Base-by-base conservation (phyloP, 2,113 vertebrate genomes). In the Gasterosteus nipponicus region DNA sequence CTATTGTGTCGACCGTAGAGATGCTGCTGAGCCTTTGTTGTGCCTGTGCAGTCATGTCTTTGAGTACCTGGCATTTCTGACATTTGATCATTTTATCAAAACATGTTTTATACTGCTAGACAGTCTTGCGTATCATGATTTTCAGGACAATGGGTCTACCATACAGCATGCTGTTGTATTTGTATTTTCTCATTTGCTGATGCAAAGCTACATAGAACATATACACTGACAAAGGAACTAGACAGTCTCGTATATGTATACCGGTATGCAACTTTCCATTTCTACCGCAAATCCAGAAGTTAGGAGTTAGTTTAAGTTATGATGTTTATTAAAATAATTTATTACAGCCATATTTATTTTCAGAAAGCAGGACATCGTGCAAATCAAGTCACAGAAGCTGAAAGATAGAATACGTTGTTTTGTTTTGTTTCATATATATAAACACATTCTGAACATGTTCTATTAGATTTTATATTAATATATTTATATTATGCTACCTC, bases 41-140 rank as follows among this genome's bases (percentile, higher is more conserved):
- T 64, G 31, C 3, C 44, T 71, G 57, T 74, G 69, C 68, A 49
- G 64, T 72, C 76, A 18, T 71, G 56, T 73, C 57, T 77, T 78
- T 75, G 26, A 63, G 46, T 33, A 47, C 49, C 16, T 44, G 38
- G 42, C 42, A 47, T 74, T 7, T 49, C 69, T 71, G 56, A 77
- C 63, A 78, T 57, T 65, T 81, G 41, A 59, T 63, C 19, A 57
- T 63, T 80, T 72, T 69, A 60, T 18, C 41, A 56, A 41, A 51
- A 46, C 19, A 75, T 11, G 8, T 35, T 75, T 68, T 75, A 26
- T 26, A 26, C 22, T 26, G 22, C 22, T 26, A 26, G 22, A 26
- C 22, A 26, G 22, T 26, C 22, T 26, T 26, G 22, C 22, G 22
- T 26, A 26, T 26, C 22, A 26, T 26, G 22, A 26, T 15, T 39